These are phyloP conservation scores for Argyresthia goedartella DNA, from an alignment of 2,888 invertebrate species.

Conservation along the genomic window DNA sequence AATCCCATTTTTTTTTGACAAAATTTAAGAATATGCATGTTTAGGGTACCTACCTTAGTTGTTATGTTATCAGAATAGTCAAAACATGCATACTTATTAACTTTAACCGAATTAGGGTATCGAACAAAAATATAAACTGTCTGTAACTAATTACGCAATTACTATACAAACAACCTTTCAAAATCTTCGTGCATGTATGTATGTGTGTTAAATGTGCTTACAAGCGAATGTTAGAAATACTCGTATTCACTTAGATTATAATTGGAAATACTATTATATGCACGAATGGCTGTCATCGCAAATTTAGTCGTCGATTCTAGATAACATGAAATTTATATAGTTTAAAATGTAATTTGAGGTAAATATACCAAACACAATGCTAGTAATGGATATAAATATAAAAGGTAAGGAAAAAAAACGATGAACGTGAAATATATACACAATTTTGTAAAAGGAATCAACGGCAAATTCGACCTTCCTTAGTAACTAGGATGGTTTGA, in stretches of 20 bases:
- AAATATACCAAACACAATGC: background rate
- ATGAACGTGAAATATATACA: background rate
- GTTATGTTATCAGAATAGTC: background rate
- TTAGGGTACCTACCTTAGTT: background rate
- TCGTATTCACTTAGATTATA: background rate
- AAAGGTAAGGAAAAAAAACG: background rate
- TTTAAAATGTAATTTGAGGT: background rate
- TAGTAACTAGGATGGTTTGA: too few species aligned
- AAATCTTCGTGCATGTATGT: background rate
- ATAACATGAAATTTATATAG: slow-evolving; percentile 1
- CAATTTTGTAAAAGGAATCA: background rate
- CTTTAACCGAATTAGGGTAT: background rate
- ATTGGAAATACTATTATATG: background rate
- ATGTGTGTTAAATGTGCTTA: slow-evolving; percentile 4
- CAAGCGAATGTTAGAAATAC: background rate
- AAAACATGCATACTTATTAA: background rate
- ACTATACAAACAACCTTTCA: too few species aligned
- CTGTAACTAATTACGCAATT: too few species aligned
- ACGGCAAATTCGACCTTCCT: slow-evolving; percentile 1
- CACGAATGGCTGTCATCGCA: slow-evolving; percentile 4
- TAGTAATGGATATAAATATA: background rate
- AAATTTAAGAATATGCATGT: too few species aligned
- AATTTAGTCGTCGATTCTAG: slow-evolving; percentile 4
- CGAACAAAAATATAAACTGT: background rate
- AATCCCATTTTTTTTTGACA: too few species aligned